Conservation (phyloP, 2,888 invertebrate species). For the Doris montereyensis region DNA sequence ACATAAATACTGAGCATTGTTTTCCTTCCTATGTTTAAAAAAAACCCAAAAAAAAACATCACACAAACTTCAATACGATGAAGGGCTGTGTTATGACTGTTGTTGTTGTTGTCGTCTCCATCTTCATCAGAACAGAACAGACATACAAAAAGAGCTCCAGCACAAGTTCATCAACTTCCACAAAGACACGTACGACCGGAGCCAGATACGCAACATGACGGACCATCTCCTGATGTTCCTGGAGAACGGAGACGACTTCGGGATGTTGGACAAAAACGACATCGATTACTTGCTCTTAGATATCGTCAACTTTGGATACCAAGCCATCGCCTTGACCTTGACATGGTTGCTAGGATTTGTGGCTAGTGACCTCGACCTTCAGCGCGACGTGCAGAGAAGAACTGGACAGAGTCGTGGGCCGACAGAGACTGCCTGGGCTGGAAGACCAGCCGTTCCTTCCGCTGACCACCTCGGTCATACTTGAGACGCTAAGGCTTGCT, state of each 20-base stretch:
- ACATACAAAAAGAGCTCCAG: constrained; percentile 51
- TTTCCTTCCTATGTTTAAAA: no score
- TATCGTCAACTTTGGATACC: constrained; percentile 53
- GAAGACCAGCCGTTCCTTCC: constrained; percentile 59
- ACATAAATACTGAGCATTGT: no score
- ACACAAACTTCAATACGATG: no score
- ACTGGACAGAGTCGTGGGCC: constrained; percentile 56
- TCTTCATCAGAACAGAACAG: constrained; percentile 46
- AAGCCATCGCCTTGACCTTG: constrained; percentile 50
- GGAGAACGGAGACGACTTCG: constrained; percentile 57
- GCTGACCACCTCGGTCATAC: constrained; percentile 59
- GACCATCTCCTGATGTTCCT: constrained; percentile 60
- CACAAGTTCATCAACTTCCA: constrained; percentile 57
- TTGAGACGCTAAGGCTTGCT: constrained; percentile 59
- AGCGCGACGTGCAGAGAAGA: constrained; percentile 57
- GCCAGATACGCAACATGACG: constrained; percentile 52
- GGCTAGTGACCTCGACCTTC: constrained; percentile 56
- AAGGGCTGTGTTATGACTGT: no score
- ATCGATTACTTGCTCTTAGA: constrained; percentile 58
- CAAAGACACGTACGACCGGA: constrained; percentile 61
- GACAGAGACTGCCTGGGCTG: constrained; percentile 55
- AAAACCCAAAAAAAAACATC: no score
- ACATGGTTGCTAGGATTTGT: constrained; percentile 61
- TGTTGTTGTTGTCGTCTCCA: no score
- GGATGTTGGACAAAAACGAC: constrained; percentile 53